A percentile compares a stretch with the other conserved stretches of the same genome.
These are phyloP conservation scores for Apaloderma vittatum DNA, from an alignment of 2,113 vertebrate species.

Conservation along the genomic window DNA sequence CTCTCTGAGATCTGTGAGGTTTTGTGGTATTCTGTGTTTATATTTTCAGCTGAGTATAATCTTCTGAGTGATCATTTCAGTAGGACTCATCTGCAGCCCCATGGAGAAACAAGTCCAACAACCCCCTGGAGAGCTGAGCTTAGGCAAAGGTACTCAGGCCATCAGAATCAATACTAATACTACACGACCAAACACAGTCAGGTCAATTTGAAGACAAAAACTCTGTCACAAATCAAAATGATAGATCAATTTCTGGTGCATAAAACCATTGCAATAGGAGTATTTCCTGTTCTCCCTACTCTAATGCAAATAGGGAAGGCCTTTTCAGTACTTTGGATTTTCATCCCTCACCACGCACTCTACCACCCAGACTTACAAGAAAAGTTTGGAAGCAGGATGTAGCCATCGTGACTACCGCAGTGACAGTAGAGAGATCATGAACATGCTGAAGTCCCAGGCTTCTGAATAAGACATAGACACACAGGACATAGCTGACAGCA, in stretches of 20 bases:
- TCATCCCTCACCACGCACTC: neutral
- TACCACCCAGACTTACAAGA: neutral
- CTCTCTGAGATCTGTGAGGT: neutral
- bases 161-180: neutral
- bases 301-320: neutral
- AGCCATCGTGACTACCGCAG: neutral
- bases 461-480: neutral
- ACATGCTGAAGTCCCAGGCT: neutral
- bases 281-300: neutral
- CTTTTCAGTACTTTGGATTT: neutral
- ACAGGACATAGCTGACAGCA: neutral
- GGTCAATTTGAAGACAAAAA: neutral
- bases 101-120: neutral
- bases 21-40: neutral
- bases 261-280: neutral
- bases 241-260: neutral
- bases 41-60: neutral
- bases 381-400: neutral
- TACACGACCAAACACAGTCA: neutral
- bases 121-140: neutral
- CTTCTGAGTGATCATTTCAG: neutral
- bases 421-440: neutral
- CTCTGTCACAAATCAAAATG: neutral
- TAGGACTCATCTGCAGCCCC: neutral
- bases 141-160: neutral